Base-by-base conservation (phyloP, 2,888 invertebrate genomes). In the Hoplodrina blanda region DNA sequence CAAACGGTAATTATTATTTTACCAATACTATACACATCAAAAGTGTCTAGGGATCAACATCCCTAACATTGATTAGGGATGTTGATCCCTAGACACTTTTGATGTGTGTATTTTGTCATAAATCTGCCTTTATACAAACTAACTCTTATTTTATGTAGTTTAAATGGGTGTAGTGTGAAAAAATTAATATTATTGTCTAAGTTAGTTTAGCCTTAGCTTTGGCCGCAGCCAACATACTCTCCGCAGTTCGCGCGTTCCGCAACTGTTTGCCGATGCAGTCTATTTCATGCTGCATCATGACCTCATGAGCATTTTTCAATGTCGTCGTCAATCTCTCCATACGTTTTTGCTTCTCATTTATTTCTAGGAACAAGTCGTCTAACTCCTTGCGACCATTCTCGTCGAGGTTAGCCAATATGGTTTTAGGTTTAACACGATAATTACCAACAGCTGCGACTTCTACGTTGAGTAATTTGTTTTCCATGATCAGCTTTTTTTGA, bases 391-490 rank as follows among this genome's bases (percentile, higher is more conserved):
- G 81, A 15, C 89, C 87, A 1, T 89, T 87, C 1, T 87, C 78
- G 13, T 90, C 74, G 1, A 89, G 62, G 6, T 78, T 72, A 0
- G 92, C 87, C 2, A 90, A 37, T 0, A 83, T 49, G 50, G 88
- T 85, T 78, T 93, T 95, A 0, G 91, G 80, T 69, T 92, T 95
- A 49, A 91, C 91, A 59, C 88, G 90, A 54, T 86, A 90, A 19
- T 90, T 93, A 0, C 92, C 81, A 0, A 92, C 90, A 0, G 90
- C 91, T 61, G 93, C 91, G 0, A 95, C 85, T 71, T 92, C 90
- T 11, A 93, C 85, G 73, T 94, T 91, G 1, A 95, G 71, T 52
- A 94, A 75, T 87, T 94, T 93, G 52, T 93, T 92, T 54, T 94
- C 94, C 69, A 94, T 84, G 0, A 92, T 19, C 0, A 90, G 85